A percentile compares a stretch with the other conserved stretches of the same genome.
Conservation (phyloP, 2,113 vertebrate genomes). For the Seriola aureovittata region DNA sequence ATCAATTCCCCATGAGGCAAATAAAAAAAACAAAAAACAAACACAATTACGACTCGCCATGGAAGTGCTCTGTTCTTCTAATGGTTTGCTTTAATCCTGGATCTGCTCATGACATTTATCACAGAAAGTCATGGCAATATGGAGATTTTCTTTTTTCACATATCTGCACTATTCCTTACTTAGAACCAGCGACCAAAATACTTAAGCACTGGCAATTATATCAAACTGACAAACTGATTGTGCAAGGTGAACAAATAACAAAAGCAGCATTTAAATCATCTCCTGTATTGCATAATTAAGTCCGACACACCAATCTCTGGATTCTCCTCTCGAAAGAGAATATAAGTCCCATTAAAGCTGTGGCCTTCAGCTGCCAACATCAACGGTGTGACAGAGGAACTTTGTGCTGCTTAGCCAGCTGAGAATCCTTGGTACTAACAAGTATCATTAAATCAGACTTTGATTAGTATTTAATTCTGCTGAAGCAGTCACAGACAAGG, state of each 20-base stretch:
- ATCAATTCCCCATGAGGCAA: conserved; percentile 50
- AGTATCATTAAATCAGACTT: conserved; percentile 65
- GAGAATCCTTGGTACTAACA: conserved; percentile 51
- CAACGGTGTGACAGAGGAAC: conserved; percentile 48
- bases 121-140: background rate
- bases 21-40: conserved; percentile 51
- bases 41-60: conserved; percentile 57
- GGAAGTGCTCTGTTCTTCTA: conserved; percentile 27
- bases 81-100: conserved; percentile 31
- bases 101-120: background rate
- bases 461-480: conserved; percentile 51
- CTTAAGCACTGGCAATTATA: background rate
- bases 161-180: background rate
- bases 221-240: conserved; percentile 2
- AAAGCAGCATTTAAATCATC: conserved; percentile 45
- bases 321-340: conserved; percentile 24
- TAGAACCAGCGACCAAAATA: background rate
- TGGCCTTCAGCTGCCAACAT: conserved; percentile 57
- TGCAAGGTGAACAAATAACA: conserved; percentile 30
- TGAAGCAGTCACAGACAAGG: conserved; percentile 26
- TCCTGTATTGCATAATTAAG: conserved; percentile 26
- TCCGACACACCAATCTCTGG: conserved; percentile 33
- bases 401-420: conserved; percentile 21
- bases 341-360: conserved; percentile 35
- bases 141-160: conserved; percentile 8